phyloP scores from a whole-genome alignment of 2,113 vertebrate species.

The Cyanistes caeruleus region DNA sequence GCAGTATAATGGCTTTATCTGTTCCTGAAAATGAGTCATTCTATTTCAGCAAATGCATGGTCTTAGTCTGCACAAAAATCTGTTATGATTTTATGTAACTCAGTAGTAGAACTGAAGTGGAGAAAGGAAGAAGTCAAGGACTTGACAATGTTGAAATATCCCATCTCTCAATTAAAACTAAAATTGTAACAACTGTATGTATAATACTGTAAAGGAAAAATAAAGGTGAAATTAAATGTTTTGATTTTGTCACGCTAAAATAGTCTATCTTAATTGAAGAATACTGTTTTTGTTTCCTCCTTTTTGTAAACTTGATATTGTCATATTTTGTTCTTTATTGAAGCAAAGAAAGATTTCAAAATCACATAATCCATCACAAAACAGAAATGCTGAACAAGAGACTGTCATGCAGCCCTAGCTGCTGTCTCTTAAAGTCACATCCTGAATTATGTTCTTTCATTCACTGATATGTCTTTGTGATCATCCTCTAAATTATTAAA shows the following conservation, averaged over 20 bases:
- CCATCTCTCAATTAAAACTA: background rate
- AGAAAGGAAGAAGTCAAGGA: background rate
- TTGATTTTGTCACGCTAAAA: background rate
- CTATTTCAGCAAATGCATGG: conserved; percentile 4
- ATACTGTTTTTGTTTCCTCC: background rate
- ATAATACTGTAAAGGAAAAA: background rate
- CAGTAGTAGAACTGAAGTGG: background rate
- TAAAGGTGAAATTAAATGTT: background rate
- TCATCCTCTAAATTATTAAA: background rate
- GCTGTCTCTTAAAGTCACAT: background rate
- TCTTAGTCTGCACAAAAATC: background rate
- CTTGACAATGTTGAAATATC: background rate
- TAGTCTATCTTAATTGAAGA: background rate
- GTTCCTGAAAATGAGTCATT: conserved; percentile 52
- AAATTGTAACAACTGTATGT: background rate
- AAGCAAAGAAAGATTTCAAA: background rate
- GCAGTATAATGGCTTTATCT: conserved; percentile 30
- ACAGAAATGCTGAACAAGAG: background rate
- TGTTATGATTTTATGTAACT: background rate
- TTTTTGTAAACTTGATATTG: background rate
- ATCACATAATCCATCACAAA: background rate
- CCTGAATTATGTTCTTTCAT: background rate
- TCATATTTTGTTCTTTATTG: background rate
- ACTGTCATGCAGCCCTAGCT: background rate
- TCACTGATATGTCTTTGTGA: background rate